Percentiles rank a stretch among this genome's conserved stretches.
These are phyloP conservation scores for Leptarthrus brevirostris DNA, from an alignment of 2,888 invertebrate genomes.

Conservation along the genomic window DNA sequence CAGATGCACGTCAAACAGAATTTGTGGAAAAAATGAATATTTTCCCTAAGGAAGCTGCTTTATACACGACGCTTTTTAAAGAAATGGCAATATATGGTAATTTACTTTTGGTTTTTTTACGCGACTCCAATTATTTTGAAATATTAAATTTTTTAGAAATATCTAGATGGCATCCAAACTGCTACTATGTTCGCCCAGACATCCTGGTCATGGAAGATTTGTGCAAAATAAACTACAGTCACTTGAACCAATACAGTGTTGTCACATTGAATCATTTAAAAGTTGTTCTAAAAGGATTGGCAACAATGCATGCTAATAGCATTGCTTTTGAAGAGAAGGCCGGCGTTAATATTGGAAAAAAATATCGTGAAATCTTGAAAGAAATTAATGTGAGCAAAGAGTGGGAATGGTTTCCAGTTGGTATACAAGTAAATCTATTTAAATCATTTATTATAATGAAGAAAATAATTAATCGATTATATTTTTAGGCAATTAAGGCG, in stretches of 20 bases:
- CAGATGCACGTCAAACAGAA: constrained; percentile 58
- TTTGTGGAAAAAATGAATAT: constrained; percentile 61
- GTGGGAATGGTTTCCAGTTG: constrained; percentile 33
- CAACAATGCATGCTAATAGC: constrained; percentile 66
- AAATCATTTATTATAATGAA: not conserved
- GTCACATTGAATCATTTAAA: constrained; percentile 65
- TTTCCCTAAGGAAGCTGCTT: constrained; percentile 57
- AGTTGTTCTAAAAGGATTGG: constrained; percentile 64
- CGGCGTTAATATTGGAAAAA: constrained; percentile 57
- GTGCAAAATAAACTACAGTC: constrained; percentile 59
- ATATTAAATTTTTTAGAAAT: not conserved
- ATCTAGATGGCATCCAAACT: constrained; percentile 60
- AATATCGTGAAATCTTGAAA: constrained; percentile 55
- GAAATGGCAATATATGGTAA: constrained; percentile 35
- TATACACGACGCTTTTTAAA: constrained; percentile 37
- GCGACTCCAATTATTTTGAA: not conserved
- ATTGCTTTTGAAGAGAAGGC: constrained; percentile 64
- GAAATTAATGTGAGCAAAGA: constrained; percentile 8
- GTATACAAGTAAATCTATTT: constrained; percentile 30
- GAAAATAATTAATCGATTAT: not conserved
- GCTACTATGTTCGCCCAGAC: constrained; percentile 65
- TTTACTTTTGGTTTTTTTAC: too few species aligned
- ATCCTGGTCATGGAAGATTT: constrained; percentile 68
- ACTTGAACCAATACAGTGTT: constrained; percentile 60
- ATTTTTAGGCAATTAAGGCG: not conserved